Conservation (phyloP, 2,797 vertebrate species). For the Harpagifer antarcticus region DNA sequence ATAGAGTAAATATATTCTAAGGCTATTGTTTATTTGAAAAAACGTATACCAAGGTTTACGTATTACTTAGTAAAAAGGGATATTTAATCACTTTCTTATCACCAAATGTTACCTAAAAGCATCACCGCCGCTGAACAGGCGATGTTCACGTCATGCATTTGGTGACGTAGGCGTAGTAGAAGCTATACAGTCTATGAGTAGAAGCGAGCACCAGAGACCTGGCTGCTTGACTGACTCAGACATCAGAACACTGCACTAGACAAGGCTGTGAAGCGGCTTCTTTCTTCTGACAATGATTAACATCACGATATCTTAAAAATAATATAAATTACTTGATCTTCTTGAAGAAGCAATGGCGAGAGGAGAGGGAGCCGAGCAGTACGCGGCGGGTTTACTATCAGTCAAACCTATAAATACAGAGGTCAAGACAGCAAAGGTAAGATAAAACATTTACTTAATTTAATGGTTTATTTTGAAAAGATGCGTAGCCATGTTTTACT, state of each 20-base stretch:
- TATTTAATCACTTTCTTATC: neutral
- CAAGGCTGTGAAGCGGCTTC: neutral
- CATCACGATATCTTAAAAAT: neutral
- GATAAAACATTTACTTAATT: neutral
- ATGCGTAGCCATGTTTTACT: neutral
- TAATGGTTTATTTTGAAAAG: neutral
- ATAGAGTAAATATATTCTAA: neutral
- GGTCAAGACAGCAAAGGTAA: conserved; percentile 69
- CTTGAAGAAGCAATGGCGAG: conserved; percentile 70
- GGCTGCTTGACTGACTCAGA: neutral
- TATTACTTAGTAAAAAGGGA: neutral
- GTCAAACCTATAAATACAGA: conserved; percentile 66
- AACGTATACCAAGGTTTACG: neutral
- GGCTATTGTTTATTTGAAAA: neutral
- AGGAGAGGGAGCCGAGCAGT: conserved; percentile 79
- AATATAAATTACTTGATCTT: neutral
- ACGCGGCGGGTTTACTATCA: conserved; percentile 59
- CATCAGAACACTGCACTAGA: neutral
- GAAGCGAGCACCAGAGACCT: neutral
- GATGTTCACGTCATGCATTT: neutral
- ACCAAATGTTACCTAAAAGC: too few relatives aligned
- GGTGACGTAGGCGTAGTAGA: conserved; percentile 23
- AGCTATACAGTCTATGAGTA: neutral
- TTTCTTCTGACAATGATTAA: neutral
- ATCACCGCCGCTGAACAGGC: conserved; percentile 2